Evolutionary conservation across 2,113 vertebrate genomes (phyloP), one percentile per base, ranked within the genome.

Genomic region (Platycercus adscitus): DNA sequence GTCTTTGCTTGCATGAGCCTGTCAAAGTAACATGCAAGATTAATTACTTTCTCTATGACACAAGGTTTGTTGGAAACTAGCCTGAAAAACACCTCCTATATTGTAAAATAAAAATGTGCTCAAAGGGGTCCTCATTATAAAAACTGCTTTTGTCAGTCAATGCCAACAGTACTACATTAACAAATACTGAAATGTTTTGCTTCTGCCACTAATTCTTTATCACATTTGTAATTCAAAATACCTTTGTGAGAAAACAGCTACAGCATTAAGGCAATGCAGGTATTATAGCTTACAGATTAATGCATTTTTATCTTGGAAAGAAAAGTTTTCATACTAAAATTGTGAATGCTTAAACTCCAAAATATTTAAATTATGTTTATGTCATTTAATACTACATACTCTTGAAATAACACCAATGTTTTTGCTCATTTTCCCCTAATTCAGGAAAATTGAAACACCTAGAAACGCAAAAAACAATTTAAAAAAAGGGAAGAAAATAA

Each of bases 1-100:
- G 70, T 99, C 98, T 88, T 96, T 98, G 96, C 97, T 97, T 80
- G 98, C 95, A 76, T 98, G 93, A 86, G 98, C 98, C 99, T 99
- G 97, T 87, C 86, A 88, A 95, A 94, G 88, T 97, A 97, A 98
- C 55, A 46, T 8, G 18, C 56, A 81, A 88, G 44, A 80, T 77
- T 41, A 81, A 77, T 95, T 80, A 93, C 43, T 76, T 70, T 89
- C 29, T 69, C 39, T 65, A 17, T 71, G 44, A 77, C 63, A 80
- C 23, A 71, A 86, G 58, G 43, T 83, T 88, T 92, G 58, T 46
- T 86, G 44, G 79, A 90, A 93, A 82, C 28, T 25, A 86, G 46
- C 47, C 66, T 65, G n/a, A 93, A 94, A 92, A 94, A 31, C 19
- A 81, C 52, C 29, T 69, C 19, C 31, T 9, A 44, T 18, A 39